A percentile compares a stretch with the other conserved stretches of the same genome.
phyloP scores from a whole-genome alignment of 2,113 vertebrate species.

The Gymnorhina tibicen region DNA sequence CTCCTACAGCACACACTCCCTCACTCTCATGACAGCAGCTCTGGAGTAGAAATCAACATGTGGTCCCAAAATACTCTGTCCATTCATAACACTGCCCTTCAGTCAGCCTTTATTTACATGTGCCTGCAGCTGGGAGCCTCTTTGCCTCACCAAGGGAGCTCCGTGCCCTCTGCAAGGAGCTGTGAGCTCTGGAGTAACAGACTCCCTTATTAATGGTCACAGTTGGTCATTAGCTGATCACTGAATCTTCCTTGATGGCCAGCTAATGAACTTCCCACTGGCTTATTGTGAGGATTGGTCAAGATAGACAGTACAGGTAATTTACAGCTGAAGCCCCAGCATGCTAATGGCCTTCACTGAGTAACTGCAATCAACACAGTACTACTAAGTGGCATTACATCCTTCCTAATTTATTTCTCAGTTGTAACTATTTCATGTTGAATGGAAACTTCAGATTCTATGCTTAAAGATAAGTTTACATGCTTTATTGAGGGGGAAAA shows the following conservation, averaged over 20 bases:
- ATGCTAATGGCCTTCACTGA: background rate
- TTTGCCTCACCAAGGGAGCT: background rate
- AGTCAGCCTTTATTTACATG: background rate
- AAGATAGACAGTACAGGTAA: background rate
- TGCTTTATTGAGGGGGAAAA: background rate
- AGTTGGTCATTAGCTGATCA: background rate
- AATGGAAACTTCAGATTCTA: background rate
- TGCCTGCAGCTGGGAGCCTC: background rate
- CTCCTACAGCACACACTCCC: background rate
- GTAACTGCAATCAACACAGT: background rate
- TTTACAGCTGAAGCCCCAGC: conserved; percentile 16
- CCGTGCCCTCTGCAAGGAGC: background rate
- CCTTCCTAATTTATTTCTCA: background rate
- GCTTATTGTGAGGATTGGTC: conserved; percentile 14
- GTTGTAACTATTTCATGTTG: background rate
- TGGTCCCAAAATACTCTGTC: background rate
- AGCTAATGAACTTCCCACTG: conserved; percentile 30
- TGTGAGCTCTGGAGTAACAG: background rate
- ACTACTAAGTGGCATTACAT: background rate
- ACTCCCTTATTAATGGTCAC: background rate
- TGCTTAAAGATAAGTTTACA: background rate
- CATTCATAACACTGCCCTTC: background rate
- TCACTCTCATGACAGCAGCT: background rate
- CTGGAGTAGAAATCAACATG: background rate
- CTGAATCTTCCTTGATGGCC: conserved; percentile 1